Conservation (phyloP, 2,797 vertebrate species). For the Lutjanus campechanus region DNA sequence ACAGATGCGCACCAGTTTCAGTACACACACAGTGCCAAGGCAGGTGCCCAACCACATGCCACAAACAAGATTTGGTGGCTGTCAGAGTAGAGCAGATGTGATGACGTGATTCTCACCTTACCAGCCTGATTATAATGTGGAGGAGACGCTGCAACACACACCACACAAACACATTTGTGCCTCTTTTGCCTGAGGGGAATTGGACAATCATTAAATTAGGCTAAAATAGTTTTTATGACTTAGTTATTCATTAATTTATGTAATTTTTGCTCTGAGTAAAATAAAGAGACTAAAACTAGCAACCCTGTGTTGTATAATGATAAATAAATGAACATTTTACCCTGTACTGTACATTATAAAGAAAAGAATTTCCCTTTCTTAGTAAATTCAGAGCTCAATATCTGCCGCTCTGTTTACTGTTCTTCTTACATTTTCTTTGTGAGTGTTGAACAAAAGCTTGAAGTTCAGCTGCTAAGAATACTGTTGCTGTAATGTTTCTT, state of each 20-base stretch:
- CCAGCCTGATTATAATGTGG: background rate
- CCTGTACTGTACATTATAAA: background rate
- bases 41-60: slow-evolving; percentile 16
- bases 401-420: slow-evolving; percentile 5
- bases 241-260: too few relatives aligned
- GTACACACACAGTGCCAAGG: slow-evolving; percentile 25
- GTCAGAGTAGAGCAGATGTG: slow-evolving; percentile 40
- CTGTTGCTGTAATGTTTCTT: background rate
- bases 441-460: background rate
- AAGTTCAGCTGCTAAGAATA: background rate
- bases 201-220: slow-evolving; percentile 7
- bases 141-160: slow-evolving; percentile 15
- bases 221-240: too few relatives aligned
- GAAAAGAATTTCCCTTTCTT: background rate
- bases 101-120: slow-evolving; percentile 19
- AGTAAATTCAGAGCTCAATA: slow-evolving; percentile 6
- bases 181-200: background rate
- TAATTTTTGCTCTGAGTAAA: too few relatives aligned
- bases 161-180: background rate
- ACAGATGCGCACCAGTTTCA: slow-evolving; percentile 40
- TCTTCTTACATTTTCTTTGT: background rate
- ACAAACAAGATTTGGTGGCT: slow-evolving; percentile 24
- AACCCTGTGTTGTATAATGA: too few relatives aligned
- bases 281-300: too few relatives aligned
- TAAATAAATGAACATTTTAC: too few relatives aligned